These are phyloP conservation scores for Dreissena polymorpha DNA, from an alignment of 1,140 invertebrate genomes.

Conservation along the genomic window DNA sequence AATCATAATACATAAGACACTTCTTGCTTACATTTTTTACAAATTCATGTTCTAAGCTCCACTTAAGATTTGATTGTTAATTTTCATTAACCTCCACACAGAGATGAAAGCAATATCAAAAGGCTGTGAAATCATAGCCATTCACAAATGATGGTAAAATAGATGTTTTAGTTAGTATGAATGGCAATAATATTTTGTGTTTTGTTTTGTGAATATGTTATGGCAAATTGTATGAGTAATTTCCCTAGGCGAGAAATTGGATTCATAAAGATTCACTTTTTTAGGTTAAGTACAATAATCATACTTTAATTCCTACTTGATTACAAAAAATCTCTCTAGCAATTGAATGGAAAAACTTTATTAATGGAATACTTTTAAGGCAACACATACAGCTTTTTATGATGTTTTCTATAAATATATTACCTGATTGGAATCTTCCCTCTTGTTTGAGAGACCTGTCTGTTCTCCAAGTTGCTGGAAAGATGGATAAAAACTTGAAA, in stretches of 20 bases:
- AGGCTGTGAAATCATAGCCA: background rate
- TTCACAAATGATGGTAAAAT: no score
- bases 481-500: background rate
- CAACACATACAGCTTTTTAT: background rate
- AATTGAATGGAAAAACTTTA: background rate
- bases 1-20: background rate
- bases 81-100: background rate
- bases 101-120: background rate
- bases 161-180: no score
- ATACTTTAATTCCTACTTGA: background rate
- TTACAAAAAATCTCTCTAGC: background rate
- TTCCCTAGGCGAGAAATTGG: no score
- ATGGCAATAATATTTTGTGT: no score
- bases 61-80: background rate
- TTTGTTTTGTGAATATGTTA: no score
- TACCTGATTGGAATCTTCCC: constrained; percentile 33
- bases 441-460: background rate
- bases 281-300: no score
- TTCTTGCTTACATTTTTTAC: background rate
- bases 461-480: constrained; percentile 32
- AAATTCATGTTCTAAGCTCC: background rate
- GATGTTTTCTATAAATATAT: constrained; percentile 5
- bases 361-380: no score
- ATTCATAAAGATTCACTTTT: no score
- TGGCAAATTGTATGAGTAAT: no score